These are phyloP conservation scores for Crioceris asparagi DNA, from an alignment of 2,888 invertebrate genomes.

Conservation along the genomic window DNA sequence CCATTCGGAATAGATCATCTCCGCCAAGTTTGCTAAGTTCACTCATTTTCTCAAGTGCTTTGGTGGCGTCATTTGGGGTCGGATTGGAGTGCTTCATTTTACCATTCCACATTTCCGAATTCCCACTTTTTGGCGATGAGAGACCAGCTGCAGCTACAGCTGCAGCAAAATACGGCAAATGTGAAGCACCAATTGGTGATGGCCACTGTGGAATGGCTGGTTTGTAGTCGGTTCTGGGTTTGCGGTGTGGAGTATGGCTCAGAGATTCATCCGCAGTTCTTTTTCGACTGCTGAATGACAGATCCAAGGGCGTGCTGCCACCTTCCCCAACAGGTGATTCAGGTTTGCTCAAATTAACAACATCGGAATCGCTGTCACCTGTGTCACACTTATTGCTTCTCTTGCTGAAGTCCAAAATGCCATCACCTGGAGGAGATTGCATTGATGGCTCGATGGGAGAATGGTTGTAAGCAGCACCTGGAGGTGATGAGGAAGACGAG, in stretches of 20 bases:
- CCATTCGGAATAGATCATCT: slow-evolving; percentile 59
- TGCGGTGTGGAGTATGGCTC: slow-evolving; percentile 51
- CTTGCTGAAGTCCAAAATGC: slow-evolving; percentile 74
- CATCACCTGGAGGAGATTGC: slow-evolving; percentile 48
- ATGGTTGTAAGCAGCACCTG: slow-evolving; percentile 24
- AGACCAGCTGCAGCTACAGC: slow-evolving; percentile 60
- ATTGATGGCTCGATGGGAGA: slow-evolving; percentile 40
- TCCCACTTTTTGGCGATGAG: slow-evolving; percentile 60
- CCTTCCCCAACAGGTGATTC: slow-evolving; percentile 45
- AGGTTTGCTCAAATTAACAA: slow-evolving; percentile 59
- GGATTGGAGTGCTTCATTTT: slow-evolving; percentile 58
- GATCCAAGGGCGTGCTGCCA: slow-evolving; percentile 61
- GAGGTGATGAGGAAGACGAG: slow-evolving; percentile 55
- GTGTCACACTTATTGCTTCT: slow-evolving; percentile 31
- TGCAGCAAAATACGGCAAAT: slow-evolving; percentile 74
- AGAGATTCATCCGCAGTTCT: slow-evolving; percentile 49
- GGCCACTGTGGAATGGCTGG: slow-evolving; percentile 61
- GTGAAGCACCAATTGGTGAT: slow-evolving; percentile 62
- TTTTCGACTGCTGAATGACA: slow-evolving; percentile 67
- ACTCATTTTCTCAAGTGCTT: slow-evolving; percentile 85
- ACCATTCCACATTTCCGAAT: slow-evolving; percentile 58
- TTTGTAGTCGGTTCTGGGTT: slow-evolving; percentile 59
- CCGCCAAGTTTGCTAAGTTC: slow-evolving; percentile 78
- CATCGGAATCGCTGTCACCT: slow-evolving; percentile 51
- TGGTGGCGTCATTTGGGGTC: slow-evolving; percentile 71